Conservation (phyloP, 64 coral and sea anemone genomes). For the Dendronephthya gigantea region DNA sequence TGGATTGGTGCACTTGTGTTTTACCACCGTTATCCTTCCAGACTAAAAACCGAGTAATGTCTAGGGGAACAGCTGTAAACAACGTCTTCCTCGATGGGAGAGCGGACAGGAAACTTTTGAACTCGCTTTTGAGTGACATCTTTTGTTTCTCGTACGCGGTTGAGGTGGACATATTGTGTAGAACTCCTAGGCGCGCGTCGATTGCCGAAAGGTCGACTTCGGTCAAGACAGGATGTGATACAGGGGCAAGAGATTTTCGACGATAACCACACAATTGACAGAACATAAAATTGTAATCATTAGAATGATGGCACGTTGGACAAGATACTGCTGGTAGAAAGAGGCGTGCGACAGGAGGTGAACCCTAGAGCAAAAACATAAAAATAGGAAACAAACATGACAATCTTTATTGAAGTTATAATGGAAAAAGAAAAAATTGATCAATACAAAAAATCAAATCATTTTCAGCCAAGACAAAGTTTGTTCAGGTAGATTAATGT, state of each 20-base stretch:
- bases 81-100: conserved; percentile 23
- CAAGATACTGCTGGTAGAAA: conserved; percentile 25
- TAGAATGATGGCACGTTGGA: conserved; percentile 16
- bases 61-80: conserved; percentile 32
- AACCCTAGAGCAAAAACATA: background rate
- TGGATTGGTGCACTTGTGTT: conserved; percentile 32
- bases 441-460: too few species aligned
- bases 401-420: too few species aligned
- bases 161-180: background rate
- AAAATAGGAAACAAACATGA: background rate
- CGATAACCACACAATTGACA: conserved; percentile 43
- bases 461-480: background rate
- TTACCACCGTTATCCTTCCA: conserved; percentile 31
- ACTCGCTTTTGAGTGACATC: background rate
- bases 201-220: background rate
- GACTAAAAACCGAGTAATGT: conserved; percentile 35
- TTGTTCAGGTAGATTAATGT: background rate
- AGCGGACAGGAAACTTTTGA: conserved; percentile 9
- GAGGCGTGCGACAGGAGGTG: background rate
- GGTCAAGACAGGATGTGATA: background rate
- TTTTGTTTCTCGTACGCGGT: background rate
- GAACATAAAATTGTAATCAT: conserved; percentile 22
- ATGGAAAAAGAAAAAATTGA: background rate
- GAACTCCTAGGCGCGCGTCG: background rate
- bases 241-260: background rate